Conservation (phyloP, 2,888 invertebrate genomes). For the Hololepta plana region DNA sequence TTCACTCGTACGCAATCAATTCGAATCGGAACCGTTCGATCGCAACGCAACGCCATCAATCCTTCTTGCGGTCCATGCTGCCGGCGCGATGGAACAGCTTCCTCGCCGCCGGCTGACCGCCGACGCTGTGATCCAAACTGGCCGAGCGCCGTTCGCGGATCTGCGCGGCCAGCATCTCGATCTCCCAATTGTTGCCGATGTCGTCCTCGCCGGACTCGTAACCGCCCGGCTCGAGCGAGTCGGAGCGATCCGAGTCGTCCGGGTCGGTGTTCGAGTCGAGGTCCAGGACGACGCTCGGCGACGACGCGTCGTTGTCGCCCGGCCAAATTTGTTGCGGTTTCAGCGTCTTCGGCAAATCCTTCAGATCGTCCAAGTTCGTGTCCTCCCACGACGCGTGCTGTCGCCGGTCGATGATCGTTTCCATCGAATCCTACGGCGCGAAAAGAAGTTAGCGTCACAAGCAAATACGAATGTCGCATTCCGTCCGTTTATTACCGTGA, state of each 20-base stretch:
- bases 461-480: not conserved
- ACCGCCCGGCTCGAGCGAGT: conserved; percentile 21
- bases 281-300: conserved; percentile 7
- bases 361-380: conserved; percentile 47
- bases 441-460: no score
- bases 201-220: conserved; percentile 22
- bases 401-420: conserved; percentile 22
- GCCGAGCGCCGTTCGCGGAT: conserved; percentile 23
- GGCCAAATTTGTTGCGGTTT: conserved; percentile 18
- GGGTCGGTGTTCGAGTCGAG: conserved; percentile 11
- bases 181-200: conserved; percentile 25
- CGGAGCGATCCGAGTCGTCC: conserved; percentile 18
- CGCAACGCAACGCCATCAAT: no score
- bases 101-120: conserved; percentile 14
- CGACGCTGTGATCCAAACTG: conserved; percentile 22
- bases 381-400: conserved; percentile 45
- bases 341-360: conserved; percentile 35
- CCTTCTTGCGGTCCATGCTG: conserved; percentile 18
- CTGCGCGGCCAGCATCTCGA: conserved; percentile 25
- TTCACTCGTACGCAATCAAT: no score
- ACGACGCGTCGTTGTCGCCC: not conserved
- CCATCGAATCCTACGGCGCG: conserved; percentile 20
- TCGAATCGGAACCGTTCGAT: no score
- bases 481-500: conserved; percentile 17
- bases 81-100: conserved; percentile 20